These are phyloP conservation scores for Cololabis saira DNA, from an alignment of 2,113 vertebrate genomes.

Conservation along the genomic window DNA sequence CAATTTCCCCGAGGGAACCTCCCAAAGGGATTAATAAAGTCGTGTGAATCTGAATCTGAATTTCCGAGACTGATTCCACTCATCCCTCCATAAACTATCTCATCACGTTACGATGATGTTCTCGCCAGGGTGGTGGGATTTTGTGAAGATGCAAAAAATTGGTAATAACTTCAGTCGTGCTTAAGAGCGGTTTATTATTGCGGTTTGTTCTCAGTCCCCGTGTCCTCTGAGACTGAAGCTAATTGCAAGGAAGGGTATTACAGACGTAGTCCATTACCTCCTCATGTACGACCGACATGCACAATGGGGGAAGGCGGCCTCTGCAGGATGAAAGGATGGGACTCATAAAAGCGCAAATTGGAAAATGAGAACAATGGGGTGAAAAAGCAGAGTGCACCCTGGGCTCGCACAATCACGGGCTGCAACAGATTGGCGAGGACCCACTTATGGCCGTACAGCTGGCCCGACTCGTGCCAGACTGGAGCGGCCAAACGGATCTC, in stretches of 20 bases:
- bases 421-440: slow-evolving; percentile 41
- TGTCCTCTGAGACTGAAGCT: slow-evolving; percentile 44
- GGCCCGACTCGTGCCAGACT: slow-evolving; percentile 22
- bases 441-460: slow-evolving; percentile 7
- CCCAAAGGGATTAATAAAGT: no score
- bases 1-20: no score
- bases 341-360: slow-evolving; percentile 56
- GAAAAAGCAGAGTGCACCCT: slow-evolving; percentile 35
- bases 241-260: slow-evolving; percentile 51
- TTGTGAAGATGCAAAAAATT: slow-evolving; percentile 3
- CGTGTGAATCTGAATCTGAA: no score
- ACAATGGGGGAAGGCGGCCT: slow-evolving; percentile 42
- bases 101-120: neutral
- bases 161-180: slow-evolving; percentile 1
- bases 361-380: slow-evolving; percentile 35
- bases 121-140: neutral
- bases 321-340: slow-evolving; percentile 33
- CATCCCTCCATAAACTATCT: no score
- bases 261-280: slow-evolving; percentile 44
- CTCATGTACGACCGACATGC: slow-evolving; percentile 44
- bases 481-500: slow-evolving; percentile 24
- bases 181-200: slow-evolving; percentile 16
- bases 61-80: no score
- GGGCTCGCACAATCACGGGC: slow-evolving; percentile 34
- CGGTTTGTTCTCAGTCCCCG: slow-evolving; percentile 19